Evolutionary conservation across 2,888 invertebrate species (phyloP).

Genomic region (Ormyrus pomaceus): DNA sequence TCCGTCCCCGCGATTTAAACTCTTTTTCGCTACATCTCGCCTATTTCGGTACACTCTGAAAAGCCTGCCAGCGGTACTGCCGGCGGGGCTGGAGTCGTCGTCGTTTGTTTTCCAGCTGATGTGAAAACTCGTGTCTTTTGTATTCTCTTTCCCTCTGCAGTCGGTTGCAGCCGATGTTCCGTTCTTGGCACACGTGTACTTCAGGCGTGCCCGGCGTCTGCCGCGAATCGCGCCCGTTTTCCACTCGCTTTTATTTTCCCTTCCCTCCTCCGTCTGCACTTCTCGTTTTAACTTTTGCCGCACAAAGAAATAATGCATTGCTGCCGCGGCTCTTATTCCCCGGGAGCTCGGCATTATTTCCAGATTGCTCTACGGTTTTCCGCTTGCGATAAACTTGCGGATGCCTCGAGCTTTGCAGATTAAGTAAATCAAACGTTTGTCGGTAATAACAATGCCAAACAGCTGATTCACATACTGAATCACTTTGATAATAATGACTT

Average conservation of each 20-base stretch:
- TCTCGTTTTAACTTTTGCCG: constrained; percentile 22
- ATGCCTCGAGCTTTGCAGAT: too few species aligned
- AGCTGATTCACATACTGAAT: too few species aligned
- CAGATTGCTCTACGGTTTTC: too few species aligned
- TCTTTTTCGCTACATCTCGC: too few species aligned
- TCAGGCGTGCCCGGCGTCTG: neutral
- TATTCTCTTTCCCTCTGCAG: neutral
- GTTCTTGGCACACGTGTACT: constrained; percentile 27
- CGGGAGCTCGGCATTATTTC: neutral
- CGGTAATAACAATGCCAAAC: too few species aligned
- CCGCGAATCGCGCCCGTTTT: neutral
- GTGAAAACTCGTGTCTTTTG: constrained; percentile 14
- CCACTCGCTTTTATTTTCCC: constrained; percentile 12
- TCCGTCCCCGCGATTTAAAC: neutral
- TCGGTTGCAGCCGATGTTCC: constrained; percentile 3
- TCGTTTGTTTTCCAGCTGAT: constrained; percentile 11
- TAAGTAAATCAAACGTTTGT: too few species aligned
- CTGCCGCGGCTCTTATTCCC: neutral
- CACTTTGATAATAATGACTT: too few species aligned
- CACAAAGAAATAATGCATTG: neutral
- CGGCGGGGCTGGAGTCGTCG: neutral
- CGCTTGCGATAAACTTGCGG: too few species aligned
- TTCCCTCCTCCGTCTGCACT: neutral
- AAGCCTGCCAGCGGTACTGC: neutral
- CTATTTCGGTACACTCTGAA: neutral